Base-by-base conservation (phyloP, 2,797 vertebrate species). In the Selene dorsalis region DNA sequence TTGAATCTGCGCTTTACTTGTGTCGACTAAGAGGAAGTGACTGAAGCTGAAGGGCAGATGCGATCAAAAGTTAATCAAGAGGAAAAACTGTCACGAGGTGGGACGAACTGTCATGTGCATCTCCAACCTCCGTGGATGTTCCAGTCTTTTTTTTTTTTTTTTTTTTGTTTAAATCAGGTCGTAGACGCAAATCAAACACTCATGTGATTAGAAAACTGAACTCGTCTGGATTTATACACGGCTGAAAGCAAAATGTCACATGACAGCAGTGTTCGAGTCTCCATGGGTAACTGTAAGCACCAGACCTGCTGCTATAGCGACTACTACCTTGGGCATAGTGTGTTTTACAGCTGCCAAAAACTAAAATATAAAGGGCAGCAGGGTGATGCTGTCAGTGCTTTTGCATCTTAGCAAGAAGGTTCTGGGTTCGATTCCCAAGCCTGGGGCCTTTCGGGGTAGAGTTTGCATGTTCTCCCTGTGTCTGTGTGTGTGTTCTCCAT, bases 11-110 rank as follows among this genome's bases (percentile, higher is more conserved):
- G 16, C 50, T 64, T 80, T 13, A 59, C 45, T 73, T 62, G 20
- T 35, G 56, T 45, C 22, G 26, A 78, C 63, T 43, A 18, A 74
- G 35, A 75, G 16, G 35, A 80, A 63, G 59, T 69, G 57, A 65
- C 60, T 72, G 35, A 60, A 39, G 53, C 79, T 63, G 9, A 45
- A n/a, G 62, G 57, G 48, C 26, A 59, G 32, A 66, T 8, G 32
- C 14, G 26, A 55, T 48, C 57, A 43, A 69, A 57, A 69, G 12
- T 10, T 41, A 17, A 38, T 13, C 2, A 69, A 17, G 39, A 55
- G 22, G 13, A 16, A 41, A 41, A 60, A 20, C 17, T 32, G 39
- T 32, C 38, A 38, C 50, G 6, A 13, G 55, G 30, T 14, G 22
- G 45, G 39, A 30, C 14, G 10, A 74, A 52, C 16, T 38, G 1